Percentiles rank a stretch among this genome's conserved stretches.
phyloP scores from a whole-genome alignment of 2,113 vertebrate genomes.

The Corydoras sp. region DNA sequence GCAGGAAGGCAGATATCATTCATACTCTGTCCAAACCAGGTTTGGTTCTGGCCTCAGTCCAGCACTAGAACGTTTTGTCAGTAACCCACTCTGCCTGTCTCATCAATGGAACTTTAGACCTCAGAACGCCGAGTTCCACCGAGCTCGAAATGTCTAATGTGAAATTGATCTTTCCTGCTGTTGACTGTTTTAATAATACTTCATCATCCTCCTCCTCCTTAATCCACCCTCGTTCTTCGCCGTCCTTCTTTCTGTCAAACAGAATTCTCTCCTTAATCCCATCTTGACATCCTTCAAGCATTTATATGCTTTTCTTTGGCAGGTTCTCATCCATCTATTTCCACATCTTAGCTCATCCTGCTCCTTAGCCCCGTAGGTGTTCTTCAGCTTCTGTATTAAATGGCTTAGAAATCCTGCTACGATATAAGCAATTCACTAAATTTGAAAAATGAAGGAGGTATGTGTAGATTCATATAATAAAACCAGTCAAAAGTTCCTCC shows the following conservation, averaged over 20 bases:
- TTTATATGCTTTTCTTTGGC: not conserved
- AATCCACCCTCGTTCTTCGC: not conserved
- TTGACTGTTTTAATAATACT: not conserved
- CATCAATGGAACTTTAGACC: too few relatives aligned
- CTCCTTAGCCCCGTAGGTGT: not conserved
- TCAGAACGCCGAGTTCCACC: too few relatives aligned
- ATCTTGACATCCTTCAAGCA: not conserved
- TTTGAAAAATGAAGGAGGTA: not conserved
- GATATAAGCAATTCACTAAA: not conserved
- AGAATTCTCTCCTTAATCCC: not conserved
- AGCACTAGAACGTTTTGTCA: too few relatives aligned
- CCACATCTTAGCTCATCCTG: not conserved
- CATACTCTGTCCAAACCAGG: too few relatives aligned
- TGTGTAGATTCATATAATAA: too few relatives aligned
- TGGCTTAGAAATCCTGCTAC: not conserved
- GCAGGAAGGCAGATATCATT: too few relatives aligned
- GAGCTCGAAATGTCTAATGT: too few relatives aligned
- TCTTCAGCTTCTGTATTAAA: not conserved
- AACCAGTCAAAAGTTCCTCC: too few relatives aligned
- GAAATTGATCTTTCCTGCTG: too few relatives aligned
- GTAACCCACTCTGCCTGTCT: too few relatives aligned
- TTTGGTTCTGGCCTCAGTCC: too few relatives aligned
- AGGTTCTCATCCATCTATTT: not conserved
- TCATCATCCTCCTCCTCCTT: not conserved
- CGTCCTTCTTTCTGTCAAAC: not conserved